These are phyloP conservation scores for Tachysurus vachellii DNA, from an alignment of 2,113 vertebrate species.

Conservation along the genomic window DNA sequence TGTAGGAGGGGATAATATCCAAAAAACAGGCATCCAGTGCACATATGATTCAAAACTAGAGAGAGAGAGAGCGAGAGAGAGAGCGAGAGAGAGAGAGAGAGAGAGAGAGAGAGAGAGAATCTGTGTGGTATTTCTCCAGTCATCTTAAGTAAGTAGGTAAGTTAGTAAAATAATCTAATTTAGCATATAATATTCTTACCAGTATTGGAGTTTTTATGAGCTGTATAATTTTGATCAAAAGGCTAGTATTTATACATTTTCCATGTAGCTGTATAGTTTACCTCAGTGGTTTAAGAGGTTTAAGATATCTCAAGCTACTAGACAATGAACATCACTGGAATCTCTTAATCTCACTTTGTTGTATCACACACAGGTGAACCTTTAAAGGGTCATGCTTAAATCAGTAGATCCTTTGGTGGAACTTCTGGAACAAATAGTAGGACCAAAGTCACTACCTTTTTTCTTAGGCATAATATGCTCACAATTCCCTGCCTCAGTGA, in stretches of 20 bases:
- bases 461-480: background rate
- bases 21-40: constrained; percentile 1
- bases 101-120: constrained; percentile 5
- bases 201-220: background rate
- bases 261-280: background rate
- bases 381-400: background rate
- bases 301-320: background rate
- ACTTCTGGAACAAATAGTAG: background rate
- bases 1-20: constrained; percentile 42
- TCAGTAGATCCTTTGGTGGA: background rate
- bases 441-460: background rate
- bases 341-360: background rate
- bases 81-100: background rate
- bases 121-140: background rate
- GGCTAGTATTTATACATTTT: background rate
- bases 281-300: too few relatives aligned
- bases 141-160: background rate
- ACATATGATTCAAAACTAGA: background rate
- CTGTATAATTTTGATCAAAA: background rate
- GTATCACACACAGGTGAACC: background rate
- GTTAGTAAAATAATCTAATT: background rate
- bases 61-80: background rate
- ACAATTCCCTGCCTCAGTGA: background rate
- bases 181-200: background rate
- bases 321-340: background rate